phyloP scores from a whole-genome alignment of 2,888 invertebrate species.

The Lasioglossum calceatum region DNA sequence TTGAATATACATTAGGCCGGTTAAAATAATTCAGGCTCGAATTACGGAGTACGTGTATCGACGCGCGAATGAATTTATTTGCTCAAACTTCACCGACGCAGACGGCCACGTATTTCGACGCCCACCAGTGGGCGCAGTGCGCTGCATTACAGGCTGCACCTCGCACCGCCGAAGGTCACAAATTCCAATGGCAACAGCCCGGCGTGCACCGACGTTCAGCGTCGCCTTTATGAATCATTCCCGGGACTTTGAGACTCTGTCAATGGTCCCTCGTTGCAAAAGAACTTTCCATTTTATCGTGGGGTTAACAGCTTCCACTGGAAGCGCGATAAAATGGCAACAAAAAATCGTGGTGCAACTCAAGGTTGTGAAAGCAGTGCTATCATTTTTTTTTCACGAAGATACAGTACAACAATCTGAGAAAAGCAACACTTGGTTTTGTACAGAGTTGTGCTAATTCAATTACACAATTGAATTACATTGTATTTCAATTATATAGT shows the following conservation, averaged over 20 bases:
- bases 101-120: constrained; percentile 61
- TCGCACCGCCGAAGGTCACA: constrained; percentile 69
- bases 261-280: neutral
- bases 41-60: constrained; percentile 41
- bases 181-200: constrained; percentile 69
- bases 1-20: constrained; percentile 22
- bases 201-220: constrained; percentile 46
- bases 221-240: constrained; percentile 69
- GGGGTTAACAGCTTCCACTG: no score
- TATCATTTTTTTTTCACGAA: neutral
- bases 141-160: constrained; percentile 68
- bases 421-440: neutral
- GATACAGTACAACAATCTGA: neutral
- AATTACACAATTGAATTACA: no score
- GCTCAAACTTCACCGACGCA: constrained; percentile 54
- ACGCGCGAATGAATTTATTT: constrained; percentile 64
- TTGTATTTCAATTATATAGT: no score
- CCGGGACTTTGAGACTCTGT: constrained; percentile 37
- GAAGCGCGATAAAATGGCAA: neutral
- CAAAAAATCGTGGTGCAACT: neutral
- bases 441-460: no score
- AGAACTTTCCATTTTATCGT: neutral
- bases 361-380: neutral
- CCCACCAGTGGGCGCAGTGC: constrained; percentile 68
- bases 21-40: constrained; percentile 45